Conservation (phyloP, 2,113 vertebrate genomes). For the Psilopsiagon aurifrons region DNA sequence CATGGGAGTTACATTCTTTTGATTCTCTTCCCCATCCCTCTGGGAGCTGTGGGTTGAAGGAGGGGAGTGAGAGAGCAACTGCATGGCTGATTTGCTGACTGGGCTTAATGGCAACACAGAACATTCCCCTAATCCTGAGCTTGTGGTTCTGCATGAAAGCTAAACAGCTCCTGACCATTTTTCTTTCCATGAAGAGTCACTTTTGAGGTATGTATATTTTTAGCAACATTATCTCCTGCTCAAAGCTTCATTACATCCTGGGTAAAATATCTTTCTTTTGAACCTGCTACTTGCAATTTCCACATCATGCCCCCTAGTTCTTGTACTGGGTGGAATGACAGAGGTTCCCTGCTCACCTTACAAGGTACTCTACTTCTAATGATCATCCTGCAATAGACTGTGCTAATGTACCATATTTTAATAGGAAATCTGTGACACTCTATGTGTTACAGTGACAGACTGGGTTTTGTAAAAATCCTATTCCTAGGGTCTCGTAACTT, state of each 20-base stretch:
- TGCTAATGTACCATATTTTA: background rate
- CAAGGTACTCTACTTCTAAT: background rate
- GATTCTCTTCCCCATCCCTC: no score
- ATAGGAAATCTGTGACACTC: background rate
- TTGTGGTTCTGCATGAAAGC: background rate
- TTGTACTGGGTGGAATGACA: background rate
- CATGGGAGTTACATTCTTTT: no score
- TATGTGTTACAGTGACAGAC: background rate
- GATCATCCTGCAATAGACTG: background rate
- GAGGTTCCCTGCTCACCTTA: background rate
- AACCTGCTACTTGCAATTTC: constrained; percentile 1
- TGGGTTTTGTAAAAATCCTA: background rate
- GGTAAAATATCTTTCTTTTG: background rate
- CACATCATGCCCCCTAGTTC: background rate
- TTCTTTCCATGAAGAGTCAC: background rate
- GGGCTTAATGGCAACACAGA: background rate
- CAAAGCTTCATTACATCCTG: background rate
- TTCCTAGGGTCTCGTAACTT: background rate
- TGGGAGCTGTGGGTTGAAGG: no score
- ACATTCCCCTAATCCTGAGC: background rate
- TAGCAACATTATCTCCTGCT: background rate
- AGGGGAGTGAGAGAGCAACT: no score
- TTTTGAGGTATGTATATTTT: background rate
- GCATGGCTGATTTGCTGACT: no score
- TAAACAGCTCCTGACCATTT: background rate